Evolutionary conservation across 2,888 invertebrate genomes (phyloP).

Genomic region (Eupithecia inturbata): DNA sequence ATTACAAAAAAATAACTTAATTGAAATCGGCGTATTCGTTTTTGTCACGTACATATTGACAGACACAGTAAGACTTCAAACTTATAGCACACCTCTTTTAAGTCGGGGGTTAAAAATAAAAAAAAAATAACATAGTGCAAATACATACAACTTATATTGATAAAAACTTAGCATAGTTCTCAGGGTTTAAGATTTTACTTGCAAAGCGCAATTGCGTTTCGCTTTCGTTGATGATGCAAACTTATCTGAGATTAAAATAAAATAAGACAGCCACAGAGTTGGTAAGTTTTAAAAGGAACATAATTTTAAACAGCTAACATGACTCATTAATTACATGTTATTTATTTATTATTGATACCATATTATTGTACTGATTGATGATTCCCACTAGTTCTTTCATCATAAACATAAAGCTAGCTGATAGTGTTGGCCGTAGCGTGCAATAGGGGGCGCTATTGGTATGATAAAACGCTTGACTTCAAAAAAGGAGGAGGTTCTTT

Average conservation of each 20-base stretch:
- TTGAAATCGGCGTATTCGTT: not conserved
- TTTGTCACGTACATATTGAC: not conserved
- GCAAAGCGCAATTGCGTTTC: not conserved
- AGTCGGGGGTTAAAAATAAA: not conserved
- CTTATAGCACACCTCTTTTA: not conserved
- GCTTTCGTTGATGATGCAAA: not conserved
- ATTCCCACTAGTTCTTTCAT: conserved; percentile 4
- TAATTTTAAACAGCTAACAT: conserved; percentile 36
- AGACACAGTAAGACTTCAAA: not conserved
- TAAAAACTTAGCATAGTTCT: conserved; percentile 24
- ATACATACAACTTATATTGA: conserved; percentile 43
- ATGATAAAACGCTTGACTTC: not conserved
- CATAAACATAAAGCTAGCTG: not conserved
- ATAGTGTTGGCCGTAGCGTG: not conserved
- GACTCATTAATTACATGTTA: conserved; percentile 39
- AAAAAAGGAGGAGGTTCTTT: no score
- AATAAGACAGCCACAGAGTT: conserved; percentile 18
- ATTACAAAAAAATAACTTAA: not conserved
- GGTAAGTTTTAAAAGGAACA: conserved; percentile 19
- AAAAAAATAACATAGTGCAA: conserved; percentile 62
- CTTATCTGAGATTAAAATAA: conserved; percentile 13
- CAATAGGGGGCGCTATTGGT: not conserved
- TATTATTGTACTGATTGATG: conserved; percentile 58
- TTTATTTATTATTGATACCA: conserved; percentile 49
- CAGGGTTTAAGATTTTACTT: not conserved